Evolutionary conservation across 2,797 vertebrate genomes (phyloP).

Genomic region (Lophius americanus): DNA sequence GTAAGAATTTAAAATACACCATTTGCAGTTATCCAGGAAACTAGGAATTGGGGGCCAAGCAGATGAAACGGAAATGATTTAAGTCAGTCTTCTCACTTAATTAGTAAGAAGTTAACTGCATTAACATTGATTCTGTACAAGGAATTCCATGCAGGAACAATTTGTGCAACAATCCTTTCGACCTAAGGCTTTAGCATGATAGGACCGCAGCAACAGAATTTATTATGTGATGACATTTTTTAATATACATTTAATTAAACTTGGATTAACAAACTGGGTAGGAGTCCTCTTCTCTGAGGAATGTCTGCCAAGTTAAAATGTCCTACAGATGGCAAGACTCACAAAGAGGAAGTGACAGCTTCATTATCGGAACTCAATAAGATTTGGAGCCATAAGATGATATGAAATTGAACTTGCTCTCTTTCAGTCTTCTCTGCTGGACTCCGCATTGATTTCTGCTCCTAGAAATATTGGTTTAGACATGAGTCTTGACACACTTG

Average conservation of each 20-base stretch:
- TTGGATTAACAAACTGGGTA: conserved; percentile 7
- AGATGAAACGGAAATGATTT: conserved; percentile 21
- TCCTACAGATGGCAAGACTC: conserved; percentile 20
- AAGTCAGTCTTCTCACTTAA: conserved; percentile 19
- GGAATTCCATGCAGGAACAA: too few species aligned
- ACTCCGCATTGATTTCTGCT: conserved; percentile 54
- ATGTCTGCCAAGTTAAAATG: conserved; percentile 11
- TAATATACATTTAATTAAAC: too few species aligned
- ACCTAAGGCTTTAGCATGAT: too few species aligned
- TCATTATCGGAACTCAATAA: conserved; percentile 59
- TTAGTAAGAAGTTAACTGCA: background rate
- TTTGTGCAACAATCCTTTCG: too few species aligned
- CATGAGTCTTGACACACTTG: conserved; percentile 56
- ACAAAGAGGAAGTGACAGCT: conserved; percentile 42
- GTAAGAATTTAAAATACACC: conserved; percentile 35
- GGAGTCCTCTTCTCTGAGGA: conserved; percentile 32
- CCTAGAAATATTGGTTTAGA: conserved; percentile 52
- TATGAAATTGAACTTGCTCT: conserved; percentile 29
- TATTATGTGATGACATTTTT: too few species aligned
- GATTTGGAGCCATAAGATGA: conserved; percentile 35
- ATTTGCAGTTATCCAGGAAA: conserved; percentile 30
- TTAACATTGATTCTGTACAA: rapidly evolving
- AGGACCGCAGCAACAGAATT: too few species aligned
- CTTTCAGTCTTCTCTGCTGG: conserved; percentile 24
- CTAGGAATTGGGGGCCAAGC: background rate